These are phyloP conservation scores for Eristalis pertinax DNA, from an alignment of 2,888 invertebrate genomes.

Conservation along the genomic window DNA sequence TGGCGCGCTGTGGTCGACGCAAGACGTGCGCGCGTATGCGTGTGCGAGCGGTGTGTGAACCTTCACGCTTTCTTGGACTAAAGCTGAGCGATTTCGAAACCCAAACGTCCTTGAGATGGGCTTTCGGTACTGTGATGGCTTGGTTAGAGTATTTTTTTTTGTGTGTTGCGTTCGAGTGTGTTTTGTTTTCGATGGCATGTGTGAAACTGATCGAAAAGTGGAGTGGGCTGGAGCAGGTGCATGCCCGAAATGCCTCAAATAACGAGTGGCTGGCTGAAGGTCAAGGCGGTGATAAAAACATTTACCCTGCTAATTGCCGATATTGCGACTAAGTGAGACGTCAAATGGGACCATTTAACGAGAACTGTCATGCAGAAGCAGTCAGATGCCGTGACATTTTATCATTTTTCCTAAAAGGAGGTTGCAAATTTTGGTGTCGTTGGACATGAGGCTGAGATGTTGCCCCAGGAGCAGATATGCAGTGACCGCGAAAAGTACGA, in stretches of 20 bases:
- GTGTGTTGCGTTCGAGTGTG: not conserved
- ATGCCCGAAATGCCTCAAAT: not conserved
- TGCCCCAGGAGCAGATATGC: no score
- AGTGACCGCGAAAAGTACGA: no score
- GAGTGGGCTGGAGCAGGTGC: not conserved
- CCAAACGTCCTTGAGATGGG: conserved; percentile 36
- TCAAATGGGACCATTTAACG: not conserved
- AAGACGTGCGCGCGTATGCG: not conserved
- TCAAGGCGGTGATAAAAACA: not conserved
- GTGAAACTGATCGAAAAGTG: not conserved
- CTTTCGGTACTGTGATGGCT: conserved; percentile 2
- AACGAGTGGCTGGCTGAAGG: not conserved
- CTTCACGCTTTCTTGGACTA: conserved; percentile 47
- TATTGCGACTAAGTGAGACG: not conserved
- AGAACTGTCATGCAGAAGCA: not conserved
- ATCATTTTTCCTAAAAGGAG: not conserved
- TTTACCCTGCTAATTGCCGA: not conserved
- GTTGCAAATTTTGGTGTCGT: no score
- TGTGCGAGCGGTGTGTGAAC: conserved; percentile 8
- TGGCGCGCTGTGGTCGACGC: not conserved
- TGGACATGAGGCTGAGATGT: no score
- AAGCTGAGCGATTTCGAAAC: conserved; percentile 45
- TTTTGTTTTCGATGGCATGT: not conserved
- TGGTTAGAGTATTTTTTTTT: not conserved
- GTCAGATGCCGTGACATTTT: not conserved